Conservation (phyloP, 1,140 invertebrate species). For the Hestina assimilis region DNA sequence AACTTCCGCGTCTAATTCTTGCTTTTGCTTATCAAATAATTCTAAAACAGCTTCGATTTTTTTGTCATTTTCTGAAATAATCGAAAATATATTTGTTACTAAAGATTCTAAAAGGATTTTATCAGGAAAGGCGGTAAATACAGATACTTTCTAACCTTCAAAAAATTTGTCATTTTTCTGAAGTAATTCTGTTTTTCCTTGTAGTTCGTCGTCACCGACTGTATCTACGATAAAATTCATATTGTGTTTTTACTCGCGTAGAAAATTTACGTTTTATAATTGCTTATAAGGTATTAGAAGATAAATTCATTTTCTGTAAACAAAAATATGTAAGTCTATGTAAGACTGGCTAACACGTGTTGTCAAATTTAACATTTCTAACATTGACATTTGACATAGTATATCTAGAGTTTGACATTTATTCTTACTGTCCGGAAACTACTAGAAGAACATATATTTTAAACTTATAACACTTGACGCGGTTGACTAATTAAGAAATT, state of each 20-base stretch:
- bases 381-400: neutral
- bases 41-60: conserved; percentile 47
- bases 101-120: no score
- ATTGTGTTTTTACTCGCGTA: neutral
- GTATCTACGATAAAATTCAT: conserved; percentile 71
- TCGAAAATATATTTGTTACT: neutral
- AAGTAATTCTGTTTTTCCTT: conserved; percentile 48
- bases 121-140: no score
- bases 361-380: neutral
- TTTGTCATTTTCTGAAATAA: conserved; percentile 48
- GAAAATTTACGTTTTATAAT: neutral
- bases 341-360: neutral
- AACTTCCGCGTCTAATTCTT: conserved; percentile 48
- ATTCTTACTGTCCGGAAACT: no score
- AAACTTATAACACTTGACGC: no score
- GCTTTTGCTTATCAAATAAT: conserved; percentile 58
- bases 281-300: no score
- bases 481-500: no score
- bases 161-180: conserved; percentile 50
- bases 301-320: neutral
- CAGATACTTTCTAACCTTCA: conserved; percentile 68
- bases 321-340: neutral
- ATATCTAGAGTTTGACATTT: no score
- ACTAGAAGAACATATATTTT: no score
- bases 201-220: conserved; percentile 53